phyloP scores from a whole-genome alignment of 2,113 vertebrate genomes.

The Passer domesticus region DNA sequence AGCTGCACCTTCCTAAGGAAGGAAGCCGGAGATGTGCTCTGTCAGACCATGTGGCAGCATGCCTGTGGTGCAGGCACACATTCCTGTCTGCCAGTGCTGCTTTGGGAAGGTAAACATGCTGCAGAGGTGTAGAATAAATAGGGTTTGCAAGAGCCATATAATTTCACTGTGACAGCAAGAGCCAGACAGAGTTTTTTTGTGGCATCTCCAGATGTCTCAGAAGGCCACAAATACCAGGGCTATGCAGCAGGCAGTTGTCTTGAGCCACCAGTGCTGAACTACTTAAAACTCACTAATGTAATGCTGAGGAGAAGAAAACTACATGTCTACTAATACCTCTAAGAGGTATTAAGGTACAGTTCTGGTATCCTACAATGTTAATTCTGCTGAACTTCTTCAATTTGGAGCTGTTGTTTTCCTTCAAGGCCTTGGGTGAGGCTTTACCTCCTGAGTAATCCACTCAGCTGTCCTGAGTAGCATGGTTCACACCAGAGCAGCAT shows the following conservation, averaged over 20 bases:
- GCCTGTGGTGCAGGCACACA: not conserved
- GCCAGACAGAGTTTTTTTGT: not conserved
- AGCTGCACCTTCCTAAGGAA: not conserved
- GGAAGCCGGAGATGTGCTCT: not conserved
- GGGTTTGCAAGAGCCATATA: not conserved
- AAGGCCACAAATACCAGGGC: fast-evolving
- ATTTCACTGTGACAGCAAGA: not conserved
- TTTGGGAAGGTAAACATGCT: not conserved
- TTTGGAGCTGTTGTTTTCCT: not conserved
- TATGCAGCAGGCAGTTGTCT: not conserved
- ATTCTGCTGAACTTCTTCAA: not conserved
- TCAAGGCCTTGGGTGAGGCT: not conserved
- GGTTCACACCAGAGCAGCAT: not conserved
- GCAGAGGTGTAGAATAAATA: not conserved
- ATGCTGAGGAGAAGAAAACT: not conserved
- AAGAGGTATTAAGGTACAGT: not conserved
- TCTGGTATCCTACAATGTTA: not conserved
- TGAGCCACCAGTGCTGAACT: not conserved
- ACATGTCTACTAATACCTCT: not conserved
- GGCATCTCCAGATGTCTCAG: not conserved
- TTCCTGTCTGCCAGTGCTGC: not conserved
- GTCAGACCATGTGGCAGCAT: not conserved
- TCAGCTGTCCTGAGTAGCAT: not conserved
- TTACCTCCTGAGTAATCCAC: not conserved
- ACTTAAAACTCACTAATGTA: not conserved